These are phyloP conservation scores for Anguilla obscura DNA, from an alignment of 2,797 vertebrate species.

Conservation along the genomic window DNA sequence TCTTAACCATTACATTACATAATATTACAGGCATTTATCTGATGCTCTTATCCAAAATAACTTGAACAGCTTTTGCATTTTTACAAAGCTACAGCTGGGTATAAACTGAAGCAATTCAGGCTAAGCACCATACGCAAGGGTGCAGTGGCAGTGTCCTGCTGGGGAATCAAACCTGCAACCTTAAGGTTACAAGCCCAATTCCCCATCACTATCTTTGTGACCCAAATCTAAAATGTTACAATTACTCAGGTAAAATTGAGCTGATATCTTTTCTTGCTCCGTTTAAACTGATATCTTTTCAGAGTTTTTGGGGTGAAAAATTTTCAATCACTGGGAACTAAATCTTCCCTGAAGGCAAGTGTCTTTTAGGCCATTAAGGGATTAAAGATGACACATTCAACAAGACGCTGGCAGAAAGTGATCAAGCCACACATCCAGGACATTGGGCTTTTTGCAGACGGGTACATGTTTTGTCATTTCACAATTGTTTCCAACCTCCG, in stretches of 20 bases:
- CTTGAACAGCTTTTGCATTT: no score
- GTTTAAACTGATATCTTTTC: not conserved
- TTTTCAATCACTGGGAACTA: not conserved
- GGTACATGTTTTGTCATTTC: conserved; percentile 18
- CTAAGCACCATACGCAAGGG: no score
- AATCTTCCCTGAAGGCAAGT: not conserved
- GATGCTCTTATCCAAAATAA: no score
- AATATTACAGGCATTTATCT: no score
- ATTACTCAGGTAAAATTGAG: not conserved
- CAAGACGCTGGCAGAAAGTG: not conserved
- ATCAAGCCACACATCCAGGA: not conserved
- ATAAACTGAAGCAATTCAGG: no score
- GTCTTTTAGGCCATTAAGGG: not conserved
- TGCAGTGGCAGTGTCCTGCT: no score
- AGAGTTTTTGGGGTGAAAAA: not conserved
- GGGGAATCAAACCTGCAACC: no score
- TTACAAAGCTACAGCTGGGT: no score
- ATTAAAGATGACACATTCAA: conserved; percentile 17
- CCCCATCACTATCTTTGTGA: not conserved
- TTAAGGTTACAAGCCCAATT: not conserved
- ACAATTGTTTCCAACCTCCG: conserved; percentile 6
- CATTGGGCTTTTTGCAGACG: not conserved
- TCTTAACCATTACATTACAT: not conserved
- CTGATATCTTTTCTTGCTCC: not conserved
- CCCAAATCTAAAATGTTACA: not conserved